These are phyloP conservation scores for Panopea generosa DNA, from an alignment of 2,888 invertebrate genomes.

Conservation along the genomic window DNA sequence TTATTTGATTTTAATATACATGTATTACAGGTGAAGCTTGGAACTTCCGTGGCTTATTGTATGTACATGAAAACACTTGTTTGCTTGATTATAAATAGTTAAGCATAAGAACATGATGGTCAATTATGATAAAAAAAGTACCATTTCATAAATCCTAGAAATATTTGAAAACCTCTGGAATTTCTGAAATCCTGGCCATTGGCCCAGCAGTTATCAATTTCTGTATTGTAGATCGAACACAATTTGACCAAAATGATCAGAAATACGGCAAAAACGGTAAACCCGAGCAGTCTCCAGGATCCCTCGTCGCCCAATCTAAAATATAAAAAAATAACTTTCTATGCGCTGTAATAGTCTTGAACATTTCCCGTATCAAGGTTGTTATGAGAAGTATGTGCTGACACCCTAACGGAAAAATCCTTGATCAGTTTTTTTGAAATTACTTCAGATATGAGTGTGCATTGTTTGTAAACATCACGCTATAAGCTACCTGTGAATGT, in stretches of 20 bases:
- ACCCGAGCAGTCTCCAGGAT: slow-evolving; percentile 66
- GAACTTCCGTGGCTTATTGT: too few relatives aligned
- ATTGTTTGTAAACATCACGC: too few relatives aligned
- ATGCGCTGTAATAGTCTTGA: background rate
- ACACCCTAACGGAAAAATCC: too few relatives aligned
- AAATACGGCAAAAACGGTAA: slow-evolving; percentile 62
- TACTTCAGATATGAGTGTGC: too few relatives aligned
- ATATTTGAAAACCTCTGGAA: slow-evolving; percentile 8
- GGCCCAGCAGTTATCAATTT: slow-evolving; percentile 41
- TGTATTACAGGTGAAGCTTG: too few relatives aligned
- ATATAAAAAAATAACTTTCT: too few relatives aligned
- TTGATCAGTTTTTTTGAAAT: too few relatives aligned
- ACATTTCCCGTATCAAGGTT: background rate
- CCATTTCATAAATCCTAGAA: slow-evolving; percentile 30
- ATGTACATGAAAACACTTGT: too few relatives aligned
- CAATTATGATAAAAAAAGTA: slow-evolving; percentile 37
- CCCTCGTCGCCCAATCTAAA: slow-evolving; percentile 72
- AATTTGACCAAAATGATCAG: slow-evolving; percentile 40
- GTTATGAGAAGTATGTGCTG: background rate
- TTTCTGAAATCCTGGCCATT: slow-evolving; percentile 20
- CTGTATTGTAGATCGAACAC: slow-evolving; percentile 17
- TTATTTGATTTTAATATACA: too few relatives aligned
- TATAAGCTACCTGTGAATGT: too few relatives aligned
- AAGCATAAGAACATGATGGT: too few relatives aligned
- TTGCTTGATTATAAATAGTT: too few relatives aligned